These are phyloP conservation scores for Achlya flavicornis DNA, from an alignment of 2,888 invertebrate genomes.

Conservation along the genomic window DNA sequence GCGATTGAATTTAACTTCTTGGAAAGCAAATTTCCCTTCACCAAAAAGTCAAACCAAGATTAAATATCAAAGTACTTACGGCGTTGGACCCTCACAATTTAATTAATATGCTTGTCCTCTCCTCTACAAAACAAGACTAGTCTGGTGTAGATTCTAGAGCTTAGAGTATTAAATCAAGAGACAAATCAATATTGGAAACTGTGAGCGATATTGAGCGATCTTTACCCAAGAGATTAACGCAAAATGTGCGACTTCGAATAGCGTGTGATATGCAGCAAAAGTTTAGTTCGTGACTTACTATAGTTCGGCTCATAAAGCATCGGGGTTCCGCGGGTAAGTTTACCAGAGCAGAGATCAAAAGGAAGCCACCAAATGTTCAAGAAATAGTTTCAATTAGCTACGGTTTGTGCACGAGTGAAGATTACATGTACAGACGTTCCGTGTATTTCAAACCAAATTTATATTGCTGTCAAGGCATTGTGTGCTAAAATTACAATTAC, in stretches of 20 bases:
- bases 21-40: too few relatives aligned
- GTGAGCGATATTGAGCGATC: conserved; percentile 12
- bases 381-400: conserved; percentile 60
- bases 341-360: conserved; percentile 43
- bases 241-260: conserved; percentile 15
- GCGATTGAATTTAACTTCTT: too few relatives aligned
- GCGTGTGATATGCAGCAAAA: conserved; percentile 26
- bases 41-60: too few relatives aligned
- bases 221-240: conserved; percentile 30
- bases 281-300: conserved; percentile 33
- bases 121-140: not conserved
- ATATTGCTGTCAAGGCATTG: conserved; percentile 21
- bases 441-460: conserved; percentile 18
- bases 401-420: conserved; percentile 39
- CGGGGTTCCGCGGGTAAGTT: conserved; percentile 27
- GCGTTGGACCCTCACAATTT: too few relatives aligned
- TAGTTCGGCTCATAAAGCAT: conserved; percentile 35
- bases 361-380: conserved; percentile 42
- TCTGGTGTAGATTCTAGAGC: too few relatives aligned
- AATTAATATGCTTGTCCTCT: not conserved
- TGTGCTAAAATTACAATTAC: conserved; percentile 20
- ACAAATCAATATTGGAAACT: not conserved
- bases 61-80: too few relatives aligned
- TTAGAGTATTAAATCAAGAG: not conserved
- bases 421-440: conserved; percentile 28